These are phyloP conservation scores for Columbina picui DNA, from an alignment of 2,113 vertebrate genomes.

Conservation along the genomic window DNA sequence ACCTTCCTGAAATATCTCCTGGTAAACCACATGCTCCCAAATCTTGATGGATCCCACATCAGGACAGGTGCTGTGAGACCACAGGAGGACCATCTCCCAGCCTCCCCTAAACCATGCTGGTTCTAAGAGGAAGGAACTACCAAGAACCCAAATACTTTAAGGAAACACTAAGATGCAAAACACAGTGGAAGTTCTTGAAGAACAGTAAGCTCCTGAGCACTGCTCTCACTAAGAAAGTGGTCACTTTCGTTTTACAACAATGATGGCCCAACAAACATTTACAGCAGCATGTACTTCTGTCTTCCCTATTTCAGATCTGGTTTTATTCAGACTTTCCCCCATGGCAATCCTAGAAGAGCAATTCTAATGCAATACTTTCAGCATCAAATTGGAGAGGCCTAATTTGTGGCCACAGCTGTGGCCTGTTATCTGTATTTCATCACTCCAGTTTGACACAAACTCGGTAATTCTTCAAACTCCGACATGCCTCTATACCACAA, in stretches of 20 bases:
- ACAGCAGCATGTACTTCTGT: background rate
- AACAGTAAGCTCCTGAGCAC: background rate
- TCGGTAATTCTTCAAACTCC: constrained; percentile 6
- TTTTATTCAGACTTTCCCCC: constrained; percentile 40
- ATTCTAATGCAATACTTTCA: constrained; percentile 56
- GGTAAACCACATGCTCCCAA: background rate
- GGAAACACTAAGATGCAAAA: background rate
- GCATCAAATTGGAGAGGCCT: constrained; percentile 68
- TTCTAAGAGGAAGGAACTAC: background rate
- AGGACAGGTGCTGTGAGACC: background rate
- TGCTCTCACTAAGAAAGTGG: background rate
- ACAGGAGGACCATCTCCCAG: accelerated
- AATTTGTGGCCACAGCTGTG: constrained; percentile 62
- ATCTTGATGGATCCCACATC: background rate
- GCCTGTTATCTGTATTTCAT: constrained; percentile 63
- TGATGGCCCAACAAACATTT: background rate
- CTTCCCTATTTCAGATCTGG: background rate
- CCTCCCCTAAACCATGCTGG: background rate
- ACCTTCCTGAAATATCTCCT: background rate
- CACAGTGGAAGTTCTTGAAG: background rate
- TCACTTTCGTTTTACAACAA: background rate
- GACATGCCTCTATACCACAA: constrained; percentile 32
- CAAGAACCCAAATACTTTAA: background rate
- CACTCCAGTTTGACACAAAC: constrained; percentile 56
- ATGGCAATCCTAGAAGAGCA: constrained; percentile 31